Conservation (phyloP, 1,140 invertebrate species). For the Heliconius melpomene region DNA sequence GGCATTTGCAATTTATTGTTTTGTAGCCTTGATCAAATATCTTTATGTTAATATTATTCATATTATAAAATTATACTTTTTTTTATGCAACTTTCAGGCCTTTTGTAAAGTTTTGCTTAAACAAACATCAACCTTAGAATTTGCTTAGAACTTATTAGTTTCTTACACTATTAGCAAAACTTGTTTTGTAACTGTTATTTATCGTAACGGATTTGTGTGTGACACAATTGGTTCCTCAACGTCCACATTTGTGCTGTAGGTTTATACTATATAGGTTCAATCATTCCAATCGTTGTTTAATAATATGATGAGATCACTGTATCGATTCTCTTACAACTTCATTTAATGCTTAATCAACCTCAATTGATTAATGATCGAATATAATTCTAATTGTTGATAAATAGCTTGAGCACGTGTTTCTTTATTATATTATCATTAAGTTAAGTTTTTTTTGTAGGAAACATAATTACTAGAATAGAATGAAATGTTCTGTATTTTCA, state of each 20-base stretch:
- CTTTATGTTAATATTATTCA: neutral
- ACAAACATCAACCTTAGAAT: no score
- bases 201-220: neutral
- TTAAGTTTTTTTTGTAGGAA: no score
- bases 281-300: neutral
- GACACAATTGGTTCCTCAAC: neutral
- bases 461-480: no score
- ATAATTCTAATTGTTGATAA: neutral
- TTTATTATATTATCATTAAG: neutral
- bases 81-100: no score
- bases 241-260: neutral
- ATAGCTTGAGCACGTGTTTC: neutral
- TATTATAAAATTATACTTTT: no score
- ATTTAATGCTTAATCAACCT: neutral
- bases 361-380: neutral
- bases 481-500: no score
- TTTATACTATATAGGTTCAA: neutral
- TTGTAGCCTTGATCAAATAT: neutral
- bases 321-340: conserved; percentile 7
- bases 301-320: conserved; percentile 7
- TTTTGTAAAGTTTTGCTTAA: no score
- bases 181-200: neutral
- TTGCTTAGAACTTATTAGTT: neutral
- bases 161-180: neutral
- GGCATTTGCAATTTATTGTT: neutral